Evolutionary conservation across 2,797 vertebrate genomes (phyloP).

Genomic region (Sebastes baramenuke): DNA sequence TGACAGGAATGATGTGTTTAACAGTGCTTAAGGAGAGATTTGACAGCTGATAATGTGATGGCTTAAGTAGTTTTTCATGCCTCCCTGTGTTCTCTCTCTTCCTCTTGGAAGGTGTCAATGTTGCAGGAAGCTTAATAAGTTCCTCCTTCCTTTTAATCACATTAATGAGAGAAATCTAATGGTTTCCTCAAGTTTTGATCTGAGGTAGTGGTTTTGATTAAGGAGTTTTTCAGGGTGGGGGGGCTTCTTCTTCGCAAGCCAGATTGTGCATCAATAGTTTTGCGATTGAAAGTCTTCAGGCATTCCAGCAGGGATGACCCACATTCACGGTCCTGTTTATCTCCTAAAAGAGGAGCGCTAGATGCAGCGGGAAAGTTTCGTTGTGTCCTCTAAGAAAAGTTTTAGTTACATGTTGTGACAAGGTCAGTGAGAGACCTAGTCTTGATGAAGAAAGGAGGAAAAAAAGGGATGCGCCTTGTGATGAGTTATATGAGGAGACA

Average conservation of each 20-base stretch:
- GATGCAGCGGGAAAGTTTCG: conserved; percentile 28
- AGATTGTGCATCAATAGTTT: conserved; percentile 61
- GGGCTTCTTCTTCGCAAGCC: conserved; percentile 2
- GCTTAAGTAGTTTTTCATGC: neutral
- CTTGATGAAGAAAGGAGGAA: conserved; percentile 20
- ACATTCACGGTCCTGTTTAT: conserved; percentile 36
- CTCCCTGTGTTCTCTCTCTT: neutral
- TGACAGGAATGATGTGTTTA: neutral
- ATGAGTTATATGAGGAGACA: conserved; percentile 58
- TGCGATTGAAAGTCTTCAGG: conserved; percentile 43
- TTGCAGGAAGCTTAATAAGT: neutral
- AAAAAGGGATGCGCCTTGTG: conserved; percentile 24
- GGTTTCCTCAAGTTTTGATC: conserved; percentile 46
- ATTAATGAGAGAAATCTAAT: conserved; percentile 36
- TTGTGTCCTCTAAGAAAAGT: conserved; percentile 38
- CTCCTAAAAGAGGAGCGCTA: conserved; percentile 14
- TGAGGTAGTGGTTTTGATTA: conserved; percentile 60
- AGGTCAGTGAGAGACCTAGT: conserved; percentile 25
- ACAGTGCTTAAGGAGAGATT: neutral
- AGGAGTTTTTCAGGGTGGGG: conserved; percentile 34
- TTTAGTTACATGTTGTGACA: conserved; percentile 37
- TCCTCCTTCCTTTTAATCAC: conserved; percentile 24
- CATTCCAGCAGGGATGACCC: conserved; percentile 34
- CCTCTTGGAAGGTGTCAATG: neutral
- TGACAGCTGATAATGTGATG: neutral